Evolutionary conservation across 2,113 vertebrate genomes (phyloP).

Genomic region (Lycaon pictus): DNA sequence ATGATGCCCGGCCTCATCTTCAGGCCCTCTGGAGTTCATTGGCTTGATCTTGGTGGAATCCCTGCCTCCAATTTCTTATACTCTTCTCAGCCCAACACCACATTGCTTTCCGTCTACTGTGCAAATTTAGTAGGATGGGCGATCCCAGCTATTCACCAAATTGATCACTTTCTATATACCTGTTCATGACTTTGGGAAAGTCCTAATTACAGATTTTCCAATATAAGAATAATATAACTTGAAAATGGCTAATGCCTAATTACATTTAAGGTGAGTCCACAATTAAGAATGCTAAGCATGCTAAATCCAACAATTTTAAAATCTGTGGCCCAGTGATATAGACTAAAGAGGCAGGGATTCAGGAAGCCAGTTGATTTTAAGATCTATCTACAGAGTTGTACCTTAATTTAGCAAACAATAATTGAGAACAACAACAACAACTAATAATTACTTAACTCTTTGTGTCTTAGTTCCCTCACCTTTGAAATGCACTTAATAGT

Average conservation of each 20-base stretch:
- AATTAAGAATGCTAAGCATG: slow-evolving; percentile 3
- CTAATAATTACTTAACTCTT: neutral
- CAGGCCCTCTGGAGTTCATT: neutral
- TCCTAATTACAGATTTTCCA: slow-evolving; percentile 2
- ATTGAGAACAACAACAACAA: neutral
- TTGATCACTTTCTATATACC: neutral
- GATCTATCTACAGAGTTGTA: neutral
- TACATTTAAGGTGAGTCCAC: neutral
- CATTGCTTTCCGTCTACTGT: neutral
- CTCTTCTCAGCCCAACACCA: neutral
- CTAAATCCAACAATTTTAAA: slow-evolving; percentile 6
- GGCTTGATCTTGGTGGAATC: neutral
- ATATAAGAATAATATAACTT: neutral
- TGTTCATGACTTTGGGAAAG: neutral
- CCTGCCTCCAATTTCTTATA: neutral
- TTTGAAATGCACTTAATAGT: neutral
- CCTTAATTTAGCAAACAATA: neutral
- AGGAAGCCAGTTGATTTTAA: neutral
- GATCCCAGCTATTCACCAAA: neutral
- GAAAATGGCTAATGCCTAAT: neutral
- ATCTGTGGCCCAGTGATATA: neutral
- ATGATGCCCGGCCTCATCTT: neutral
- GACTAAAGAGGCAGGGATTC: neutral
- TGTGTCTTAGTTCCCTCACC: neutral
- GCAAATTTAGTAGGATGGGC: neutral